Evolutionary conservation across 1,140 invertebrate genomes (phyloP), one percentile per base, ranked within the genome.

Genomic region (Solenopsis fugax): DNA sequence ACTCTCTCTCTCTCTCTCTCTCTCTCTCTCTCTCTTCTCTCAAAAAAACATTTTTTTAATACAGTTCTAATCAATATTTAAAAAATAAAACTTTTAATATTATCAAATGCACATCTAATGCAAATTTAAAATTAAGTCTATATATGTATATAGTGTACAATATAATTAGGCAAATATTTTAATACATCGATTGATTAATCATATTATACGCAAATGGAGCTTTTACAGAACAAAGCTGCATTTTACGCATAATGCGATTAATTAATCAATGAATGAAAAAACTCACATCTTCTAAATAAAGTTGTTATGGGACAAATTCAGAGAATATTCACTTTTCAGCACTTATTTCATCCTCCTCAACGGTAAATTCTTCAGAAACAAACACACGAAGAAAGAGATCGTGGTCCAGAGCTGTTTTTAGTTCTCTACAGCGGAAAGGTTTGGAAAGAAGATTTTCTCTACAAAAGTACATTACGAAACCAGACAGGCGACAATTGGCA

Each of bases 381-480:
- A 89, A 87, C 3, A 95, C 94, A 48, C 98, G 98, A 92, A 95
- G 98, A 85, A 99, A 99, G 92, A 96, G 98, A 37, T 98, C 98
- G 0, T 99, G 98, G 98, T 98, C 98, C 0, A 96, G 99, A 87
- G 99, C 99, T 0, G 99, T 99, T 0, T 99, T 99, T 93, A 99
- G 98, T 86, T 98, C 98, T 89, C 95, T 98, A 2, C 98, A 99
- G 93, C 94, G 98, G 34, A 98, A 99, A 95, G 98, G 98, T 2
- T 95, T 99, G 48, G 98, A 99, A 94, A 97, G 97, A 87, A 94
- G 98, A 89, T 99, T 99, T 93, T 97, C 98, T 89, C 96, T 98
- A 90, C 98, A 99, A 94, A 99, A 99, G 93, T 99, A 99, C 93
- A 99, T 99, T 86, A 98, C 98, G 0, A 99, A 99, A 94, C 98